Evolutionary conservation across 2,113 vertebrate species (phyloP), one percentile per base, ranked within the genome.

Genomic region (Campylomormyrus tamandua): DNA sequence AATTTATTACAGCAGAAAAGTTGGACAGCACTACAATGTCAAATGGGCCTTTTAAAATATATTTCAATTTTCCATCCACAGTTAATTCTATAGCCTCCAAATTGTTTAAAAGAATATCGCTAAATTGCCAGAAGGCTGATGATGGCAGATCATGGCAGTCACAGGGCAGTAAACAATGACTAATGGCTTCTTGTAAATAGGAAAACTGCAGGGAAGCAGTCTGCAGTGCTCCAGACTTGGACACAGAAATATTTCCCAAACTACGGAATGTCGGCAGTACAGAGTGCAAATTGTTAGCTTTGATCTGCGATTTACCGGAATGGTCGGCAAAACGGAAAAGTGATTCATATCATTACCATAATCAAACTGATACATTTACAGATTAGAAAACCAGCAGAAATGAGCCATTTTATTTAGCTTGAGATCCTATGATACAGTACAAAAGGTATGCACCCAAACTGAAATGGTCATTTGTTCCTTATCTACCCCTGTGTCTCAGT

Each of bases 181-280:
- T 87, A 56, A 87, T 87, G 85, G 49, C 48, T 87, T 35, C 48
- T 56, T 87, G 85, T 87, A 52, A 87, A 53, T 87, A 24, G 2
- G 11, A 53, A 31, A 53, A 35, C 27, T 56, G 50, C 4, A 87
- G 31, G 50, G 50, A 53, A 87, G 15, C 48, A 21, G 45, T 49
- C 48, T 50, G 24, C n/a, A 11, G 48, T 49, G 50, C 17, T 56
- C 85, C 85, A 56, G n/a, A 53, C 85, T 31, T n/a, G 24, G 83
- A 27, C 15, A 19, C 35, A 1, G 24, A 86, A 86, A 48, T n/a
- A 27, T 50, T 86, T 86, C 48, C 48, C 46, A 86, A 31, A 31
- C 35, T 80, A n/a, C 5, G 5, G 13, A 19, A 5, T 19, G 35
- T 19, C 5, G 35, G 35, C 74, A 35, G 31, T 35, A 6, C 13